Conservation (phyloP, 2,113 vertebrate species). For the Otus sunia region DNA sequence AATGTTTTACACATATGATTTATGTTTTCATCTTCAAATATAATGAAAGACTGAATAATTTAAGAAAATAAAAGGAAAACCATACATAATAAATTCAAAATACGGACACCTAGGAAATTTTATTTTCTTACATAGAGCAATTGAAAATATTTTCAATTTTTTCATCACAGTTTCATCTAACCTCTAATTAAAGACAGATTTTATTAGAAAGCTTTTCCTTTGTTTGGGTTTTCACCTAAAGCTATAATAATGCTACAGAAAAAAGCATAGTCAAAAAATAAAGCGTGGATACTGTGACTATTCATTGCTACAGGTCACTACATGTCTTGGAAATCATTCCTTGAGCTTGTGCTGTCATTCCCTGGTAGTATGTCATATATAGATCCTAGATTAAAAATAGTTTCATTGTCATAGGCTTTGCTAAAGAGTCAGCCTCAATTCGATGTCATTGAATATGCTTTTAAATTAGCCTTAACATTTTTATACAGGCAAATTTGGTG, state of each 20-base stretch:
- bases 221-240: neutral
- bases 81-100: neutral
- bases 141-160: neutral
- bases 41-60: neutral
- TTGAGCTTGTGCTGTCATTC: neutral
- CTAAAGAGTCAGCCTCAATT: neutral
- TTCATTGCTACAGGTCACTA: neutral
- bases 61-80: neutral
- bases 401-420: neutral
- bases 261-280: neutral
- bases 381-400: neutral
- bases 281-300: fast-evolving
- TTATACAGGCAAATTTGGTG: neutral
- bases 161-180: neutral
- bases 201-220: neutral
- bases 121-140: neutral
- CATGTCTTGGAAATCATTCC: neutral
- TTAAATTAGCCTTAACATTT: neutral
- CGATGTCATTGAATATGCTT: neutral
- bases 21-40: neutral
- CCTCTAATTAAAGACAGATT: neutral
- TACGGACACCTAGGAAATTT: neutral
- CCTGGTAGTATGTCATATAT: neutral
- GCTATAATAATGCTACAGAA: neutral
- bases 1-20: neutral